These are phyloP conservation scores for Gavia stellata DNA, from an alignment of 2,113 vertebrate species.

Conservation along the genomic window DNA sequence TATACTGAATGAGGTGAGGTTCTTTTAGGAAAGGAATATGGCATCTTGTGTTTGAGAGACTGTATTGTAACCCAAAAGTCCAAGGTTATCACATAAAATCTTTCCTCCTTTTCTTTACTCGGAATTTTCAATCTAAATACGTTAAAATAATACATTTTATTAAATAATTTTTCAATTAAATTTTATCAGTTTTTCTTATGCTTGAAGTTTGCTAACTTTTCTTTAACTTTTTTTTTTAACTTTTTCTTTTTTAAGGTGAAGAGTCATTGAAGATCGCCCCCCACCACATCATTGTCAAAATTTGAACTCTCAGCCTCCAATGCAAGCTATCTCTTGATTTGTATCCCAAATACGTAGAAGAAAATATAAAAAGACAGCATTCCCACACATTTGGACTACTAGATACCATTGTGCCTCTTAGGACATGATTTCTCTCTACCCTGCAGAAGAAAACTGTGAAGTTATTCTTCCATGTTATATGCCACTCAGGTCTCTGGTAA, in stretches of 20 bases:
- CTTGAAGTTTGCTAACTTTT: neutral
- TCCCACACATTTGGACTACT: neutral
- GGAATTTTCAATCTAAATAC: neutral
- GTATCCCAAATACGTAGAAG: neutral
- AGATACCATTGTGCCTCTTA: neutral
- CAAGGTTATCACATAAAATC: neutral
- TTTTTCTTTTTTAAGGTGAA: neutral
- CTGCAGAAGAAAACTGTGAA: neutral
- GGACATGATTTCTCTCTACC: neutral
- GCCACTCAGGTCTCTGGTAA: fast-evolving
- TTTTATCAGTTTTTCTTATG: fast-evolving
- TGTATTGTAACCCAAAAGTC: neutral
- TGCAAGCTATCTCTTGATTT: neutral
- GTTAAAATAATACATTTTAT: neutral
- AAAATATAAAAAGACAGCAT: neutral
- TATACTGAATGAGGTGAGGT: neutral
- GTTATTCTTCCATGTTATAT: neutral
- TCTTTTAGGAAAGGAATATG: neutral
- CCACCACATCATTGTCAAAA: neutral
- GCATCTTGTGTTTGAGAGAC: neutral
- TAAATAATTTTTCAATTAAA: neutral
- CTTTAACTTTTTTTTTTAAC: neutral
- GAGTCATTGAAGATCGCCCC: neutral
- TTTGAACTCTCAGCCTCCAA: neutral
- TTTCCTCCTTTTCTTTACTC: neutral